Evolutionary conservation across 2,888 invertebrate species (phyloP).

Genomic region (Nemoura dubitans): DNA sequence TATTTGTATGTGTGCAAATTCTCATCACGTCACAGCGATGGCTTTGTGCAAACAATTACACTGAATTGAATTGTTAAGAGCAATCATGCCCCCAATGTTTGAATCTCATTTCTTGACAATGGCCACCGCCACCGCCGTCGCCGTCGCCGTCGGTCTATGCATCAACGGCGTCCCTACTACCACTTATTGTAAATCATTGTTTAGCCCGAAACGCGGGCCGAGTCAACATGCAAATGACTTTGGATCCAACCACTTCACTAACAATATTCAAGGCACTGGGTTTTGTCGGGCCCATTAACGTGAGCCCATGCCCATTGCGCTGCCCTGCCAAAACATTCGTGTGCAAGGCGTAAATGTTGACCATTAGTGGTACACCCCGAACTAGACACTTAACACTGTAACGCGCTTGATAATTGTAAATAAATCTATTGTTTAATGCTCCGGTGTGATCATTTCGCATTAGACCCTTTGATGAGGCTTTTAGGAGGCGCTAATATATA

Average conservation of each 20-base stretch:
- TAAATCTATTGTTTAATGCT: constrained; percentile 29
- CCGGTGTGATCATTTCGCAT: neutral
- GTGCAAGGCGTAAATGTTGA: constrained; percentile 7
- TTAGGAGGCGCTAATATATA: neutral
- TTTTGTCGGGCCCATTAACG: constrained; percentile 9
- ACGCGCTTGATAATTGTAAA: neutral
- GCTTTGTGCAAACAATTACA: constrained; percentile 37
- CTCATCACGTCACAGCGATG: constrained; percentile 18
- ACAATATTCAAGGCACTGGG: neutral
- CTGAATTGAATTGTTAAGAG: constrained; percentile 39
- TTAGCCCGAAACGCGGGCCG: constrained; percentile 16
- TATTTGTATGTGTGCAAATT: constrained; percentile 24
- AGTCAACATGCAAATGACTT: constrained; percentile 39
- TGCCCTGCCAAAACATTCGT: neutral
- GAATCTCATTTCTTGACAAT: constrained; percentile 26
- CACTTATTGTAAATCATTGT: constrained; percentile 42
- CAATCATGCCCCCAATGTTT: constrained; percentile 30
- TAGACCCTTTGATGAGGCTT: neutral
- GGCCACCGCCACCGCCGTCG: neutral
- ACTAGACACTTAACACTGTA: constrained; percentile 20
- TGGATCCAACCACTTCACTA: constrained; percentile 29
- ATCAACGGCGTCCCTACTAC: neutral
- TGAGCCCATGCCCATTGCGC: neutral
- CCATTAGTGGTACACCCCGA: constrained; percentile 29
- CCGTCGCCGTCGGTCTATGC: neutral